Base-by-base conservation (phyloP, 2,888 invertebrate species). In the Myathropa florea region DNA sequence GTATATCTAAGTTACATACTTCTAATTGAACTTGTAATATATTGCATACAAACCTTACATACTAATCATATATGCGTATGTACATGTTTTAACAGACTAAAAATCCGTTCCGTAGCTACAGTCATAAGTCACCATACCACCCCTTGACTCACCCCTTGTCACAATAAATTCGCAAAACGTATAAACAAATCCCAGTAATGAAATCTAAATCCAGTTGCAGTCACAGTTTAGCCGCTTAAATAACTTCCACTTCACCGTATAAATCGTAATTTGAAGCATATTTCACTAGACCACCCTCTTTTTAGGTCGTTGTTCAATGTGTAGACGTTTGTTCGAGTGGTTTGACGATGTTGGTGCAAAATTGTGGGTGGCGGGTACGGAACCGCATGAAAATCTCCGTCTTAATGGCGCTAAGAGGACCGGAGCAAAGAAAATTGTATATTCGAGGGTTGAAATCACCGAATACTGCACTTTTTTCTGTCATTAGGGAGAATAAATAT, bases 181-280 rank as follows among this genome's bases (percentile, higher is more conserved):
- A 85, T 84, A 85, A 83, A 79, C 78, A 86, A 83, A 86, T 86
- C 82, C 78, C 86, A 78, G 75, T 85, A 85, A 85, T 85, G 85
- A 85, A 85, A 85, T 85, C 72, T 85, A 82, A 83, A 86, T 86
- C 86, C 82, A 82, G 82, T 86, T 53, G 82, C 77, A 55, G 78
- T 82, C 59, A 82, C 82, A 78, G 82, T 82, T 86, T 82, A 86
- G 83, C 67, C 86, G 86, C 83, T 87, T 80, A 87, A 87, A 87
- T 80, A 87, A 87, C 87, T 87, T 87, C 87, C 83, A 76, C 83
- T 83, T 76, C 79, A 79, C 67, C 65, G 57, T 63, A 28, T 53
- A 61, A 63, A 78, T 77, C 83, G 83, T 83, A 83, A 86, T 86
- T 57, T 57, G 83, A 75, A 86, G 86, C 86, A 86, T 86, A 86